Base-by-base conservation (phyloP, 2,888 invertebrate genomes). In the Congeria kusceri region DNA sequence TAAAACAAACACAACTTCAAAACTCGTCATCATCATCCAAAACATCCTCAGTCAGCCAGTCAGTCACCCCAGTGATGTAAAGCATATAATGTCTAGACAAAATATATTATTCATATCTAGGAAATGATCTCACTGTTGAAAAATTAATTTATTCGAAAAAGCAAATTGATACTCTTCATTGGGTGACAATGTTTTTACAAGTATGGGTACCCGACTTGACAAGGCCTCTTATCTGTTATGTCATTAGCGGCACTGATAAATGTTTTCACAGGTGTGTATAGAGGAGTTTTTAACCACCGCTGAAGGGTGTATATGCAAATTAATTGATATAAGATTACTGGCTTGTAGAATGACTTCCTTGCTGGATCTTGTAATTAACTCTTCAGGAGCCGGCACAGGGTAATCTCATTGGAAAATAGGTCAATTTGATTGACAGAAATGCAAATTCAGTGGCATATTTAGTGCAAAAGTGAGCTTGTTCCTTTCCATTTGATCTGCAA, bases 261-360 rank as follows among this genome's bases (percentile, higher is more conserved):
- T 58, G 46, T 62, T 70, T 70, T 63, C 63, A 47, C 71, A 72
- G 71, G 64, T 72, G 71, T 57, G 53, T 23, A 53, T 20, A 20
- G 9, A 25, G 20, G 53, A 23, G 25, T 2, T 15, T 53, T 20
- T 23, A 23, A 4, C 25, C 20, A 53, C 18, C 13, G 53, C 11
- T 53, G 53, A 53, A 3, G 25, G 3, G 25, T 25, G 53, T 23
- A 23, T 25, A 53, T 53, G 53, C 11, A 53, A 53, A 53, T 53
- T 53, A 53, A 53, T 23, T 53, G 53, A 53, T 53, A 53, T 53
- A 53, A 53, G 25, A 53, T 53, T 53, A 53, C 53, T n/a, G 1
- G 53, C 39, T 15, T 15, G 9, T 39, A 5, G 5, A 39, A 39
- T 39, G 39, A 39, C 39, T 39, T 39, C 39, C 11, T 39, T 5